Base-by-base conservation (phyloP, 2,113 vertebrate genomes). In the Galeopterus variegatus region DNA sequence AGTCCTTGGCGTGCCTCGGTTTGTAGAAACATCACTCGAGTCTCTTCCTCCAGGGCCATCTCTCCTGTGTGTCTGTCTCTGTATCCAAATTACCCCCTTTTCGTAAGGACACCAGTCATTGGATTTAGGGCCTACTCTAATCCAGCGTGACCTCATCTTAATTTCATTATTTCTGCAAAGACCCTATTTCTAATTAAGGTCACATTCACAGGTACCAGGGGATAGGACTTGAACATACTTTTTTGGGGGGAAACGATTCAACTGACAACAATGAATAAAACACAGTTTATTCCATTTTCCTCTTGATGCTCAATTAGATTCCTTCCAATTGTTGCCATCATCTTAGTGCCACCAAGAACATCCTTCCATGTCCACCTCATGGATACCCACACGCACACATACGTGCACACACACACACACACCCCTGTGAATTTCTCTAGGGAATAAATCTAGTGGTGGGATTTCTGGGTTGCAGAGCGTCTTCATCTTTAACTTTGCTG, bases 11-110 rank as follows among this genome's bases (percentile, higher is more conserved):
- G 0, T 45, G 75, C 45, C 83, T 41, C 17, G 69, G 23, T 2
- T 7, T 14, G 23, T 8, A 17, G 56, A 18, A 0, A 9, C 28
- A 23, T n/a, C 67, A 0, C 60, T 67, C 67, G 12, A 24, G 0
- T 48, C 41, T 56, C 65, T 33, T 5, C 24, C 56, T 73, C 3
- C 64, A 6, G 2, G 24, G 41, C 31, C 14, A 19, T 84, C 36
- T 56, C 62, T 28, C 41, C 67, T 33, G 23, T 19, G 48, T 81
- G 31, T 10, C 89, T 18, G 1, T 69, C 48, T 80, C 67, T 77
- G 12, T 60, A 24, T 56, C 88, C 58, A 45, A 6, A 54, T 60
- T 45, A 28, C 26, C 60, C 15, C 23, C 45, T 52, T 45, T 65
- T 28, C 69, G 19, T 31, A 45, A 79, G 24, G 31, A 92, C n/a